Evolutionary conservation across 2,888 invertebrate genomes (phyloP).

Genomic region (Saturnia pavonia): DNA sequence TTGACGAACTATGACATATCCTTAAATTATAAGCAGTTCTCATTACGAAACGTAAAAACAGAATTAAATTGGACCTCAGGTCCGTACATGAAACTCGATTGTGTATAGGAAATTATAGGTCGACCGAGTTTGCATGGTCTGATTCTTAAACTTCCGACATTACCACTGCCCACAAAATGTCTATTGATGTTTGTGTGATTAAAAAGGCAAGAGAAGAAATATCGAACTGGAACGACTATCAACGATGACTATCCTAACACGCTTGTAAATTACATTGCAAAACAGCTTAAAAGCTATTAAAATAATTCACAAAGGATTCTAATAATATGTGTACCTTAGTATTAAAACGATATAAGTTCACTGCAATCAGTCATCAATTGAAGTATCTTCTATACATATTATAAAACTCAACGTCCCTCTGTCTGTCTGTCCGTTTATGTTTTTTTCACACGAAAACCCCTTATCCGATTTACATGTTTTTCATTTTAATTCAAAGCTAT

Average conservation of each 20-base stretch:
- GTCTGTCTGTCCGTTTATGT: too few species aligned
- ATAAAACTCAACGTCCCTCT: too few species aligned
- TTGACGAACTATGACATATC: conserved; percentile 24
- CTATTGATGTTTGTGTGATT: too few species aligned
- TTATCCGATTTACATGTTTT: too few species aligned
- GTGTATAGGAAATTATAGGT: conserved; percentile 43
- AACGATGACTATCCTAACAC: background rate
- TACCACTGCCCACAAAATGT: background rate
- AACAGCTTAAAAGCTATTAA: background rate
- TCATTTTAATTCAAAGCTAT: too few species aligned
- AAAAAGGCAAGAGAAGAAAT: background rate
- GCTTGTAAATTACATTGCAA: background rate
- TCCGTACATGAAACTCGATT: conserved; percentile 38
- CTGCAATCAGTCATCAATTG: too few species aligned
- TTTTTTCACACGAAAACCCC: too few species aligned
- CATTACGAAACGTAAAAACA: conserved; percentile 28
- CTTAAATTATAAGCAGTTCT: conserved; percentile 24
- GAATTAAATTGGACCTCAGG: conserved; percentile 35
- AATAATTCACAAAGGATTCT: background rate
- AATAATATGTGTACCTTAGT: too few species aligned
- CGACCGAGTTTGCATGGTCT: conserved; percentile 19
- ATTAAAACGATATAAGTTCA: too few species aligned
- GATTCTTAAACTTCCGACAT: conserved; percentile 14
- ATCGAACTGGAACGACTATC: background rate
- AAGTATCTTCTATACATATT: too few species aligned